Evolutionary conservation across 2,888 invertebrate genomes (phyloP), one percentile per base, ranked within the genome.

Genomic region (Linnaemya vulpina): DNA sequence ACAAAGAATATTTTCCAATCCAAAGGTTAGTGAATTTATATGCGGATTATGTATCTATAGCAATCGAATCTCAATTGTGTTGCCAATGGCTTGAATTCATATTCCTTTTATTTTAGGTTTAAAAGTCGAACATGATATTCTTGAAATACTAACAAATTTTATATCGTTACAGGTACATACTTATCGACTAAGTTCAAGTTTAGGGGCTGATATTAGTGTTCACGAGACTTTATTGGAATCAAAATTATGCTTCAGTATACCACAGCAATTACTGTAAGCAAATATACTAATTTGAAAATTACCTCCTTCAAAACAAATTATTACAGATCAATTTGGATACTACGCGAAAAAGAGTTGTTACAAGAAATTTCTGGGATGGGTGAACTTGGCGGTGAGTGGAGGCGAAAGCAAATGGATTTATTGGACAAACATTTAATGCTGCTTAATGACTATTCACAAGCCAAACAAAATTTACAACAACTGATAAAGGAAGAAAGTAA

Each of bases 151-250:
- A 40, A 46, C 15, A 4, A 63, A 43, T 13, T 30, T 83, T 73
- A 35, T 46, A 40, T 17, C n/a, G 3, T 70, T 74, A 51, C 92
- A 94, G 89, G 93, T 95, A 91, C 95, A 95, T 84, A 95, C 97
- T 7, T 97, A 96, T 91, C 94, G 98, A 74, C 96, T 98, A 91
- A 97, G 98, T 91, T 98, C 98, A 0, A 97, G 97, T 0, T 93
- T 97, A 35, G 97, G 97, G 0, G 97, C 97, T 1, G 98, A 98
- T 91, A 97, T 98, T 70, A 97, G 96, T 87, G 98, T 98, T 3
- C 97, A 98, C 89, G 98, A 98, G 92, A 95, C 97, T 67, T 96
- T 98, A 96, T 96, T 97, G 0, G 98, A 98, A 92, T 96, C 97
- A 88, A 96, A 96, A 89, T 93, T 97, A 11, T 96, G 97, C 89